These are phyloP conservation scores for Leptopterna dolabrata DNA, from an alignment of 2,888 invertebrate genomes.

Conservation along the genomic window DNA sequence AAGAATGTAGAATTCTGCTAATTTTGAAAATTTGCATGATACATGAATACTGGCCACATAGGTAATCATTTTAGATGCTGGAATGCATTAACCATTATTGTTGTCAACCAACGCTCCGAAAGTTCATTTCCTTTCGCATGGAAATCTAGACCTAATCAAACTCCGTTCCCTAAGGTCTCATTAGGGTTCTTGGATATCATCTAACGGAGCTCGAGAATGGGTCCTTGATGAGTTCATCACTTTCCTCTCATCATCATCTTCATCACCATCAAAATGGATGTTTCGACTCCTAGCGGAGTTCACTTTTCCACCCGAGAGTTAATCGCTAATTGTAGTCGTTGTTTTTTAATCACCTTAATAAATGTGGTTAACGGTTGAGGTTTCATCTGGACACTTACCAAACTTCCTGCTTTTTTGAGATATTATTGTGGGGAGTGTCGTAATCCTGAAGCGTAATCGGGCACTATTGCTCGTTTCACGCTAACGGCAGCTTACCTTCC, in stretches of 20 bases:
- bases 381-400: not conserved
- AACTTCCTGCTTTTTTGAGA: no score
- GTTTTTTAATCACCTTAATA: not conserved
- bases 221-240: not conserved
- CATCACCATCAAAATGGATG: constrained; percentile 7
- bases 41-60: no score
- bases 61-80: no score
- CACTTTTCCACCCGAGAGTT: not conserved
- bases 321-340: not conserved
- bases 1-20: no score
- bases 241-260: constrained; percentile 5
- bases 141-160: not conserved
- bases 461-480: no score
- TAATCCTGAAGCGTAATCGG: no score
- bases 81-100: not conserved
- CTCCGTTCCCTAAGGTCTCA: not conserved
- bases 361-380: not conserved
- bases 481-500: no score
- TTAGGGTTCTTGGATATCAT: not conserved
- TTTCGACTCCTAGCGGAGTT: not conserved
- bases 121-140: not conserved
- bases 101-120: not conserved
- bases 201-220: not conserved
- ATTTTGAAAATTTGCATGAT: no score
- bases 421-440: no score